Evolutionary conservation across 2,797 vertebrate genomes (phyloP), one percentile per base, ranked within the genome.

Genomic region (Amblyopsis hoosieri): DNA sequence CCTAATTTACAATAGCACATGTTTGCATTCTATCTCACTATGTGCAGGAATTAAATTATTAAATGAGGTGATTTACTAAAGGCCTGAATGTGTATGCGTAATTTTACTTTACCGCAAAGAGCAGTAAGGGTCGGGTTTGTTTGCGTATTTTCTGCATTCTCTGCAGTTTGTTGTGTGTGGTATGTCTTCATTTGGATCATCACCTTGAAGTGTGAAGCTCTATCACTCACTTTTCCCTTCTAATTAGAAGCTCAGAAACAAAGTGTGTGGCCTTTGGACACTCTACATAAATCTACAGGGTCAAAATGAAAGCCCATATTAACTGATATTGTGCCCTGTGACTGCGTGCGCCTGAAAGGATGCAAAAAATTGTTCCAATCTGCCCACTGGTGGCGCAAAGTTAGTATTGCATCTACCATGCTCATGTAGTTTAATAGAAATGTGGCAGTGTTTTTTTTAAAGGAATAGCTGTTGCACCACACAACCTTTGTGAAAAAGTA

Each of bases 301-400:
- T 58, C 29, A 76, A 73, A 60, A 79, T 66, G 57, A 37, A 37
- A 37, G 9, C 37, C 14, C 3, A 61, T 15, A 12, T 15, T 14
- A 66, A 48, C 45, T 59, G 60, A 66, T 31, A 29, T 52, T 45
- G 15, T 12, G 15, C 2, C 54, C 31, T 70, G 56, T 33, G 54
- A 47, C 57, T 61, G 47, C 65, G 50, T 52, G 19, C 23, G 52
- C 33, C 19, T 45, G 62, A 11, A 17, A 23, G 14, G 45, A 57
- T 46, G 19, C 23, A 72, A 79, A 78, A 54, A 54, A 70, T 69
- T 0, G 87, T 72, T 78, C 57, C n/a, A 75, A 71, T 66, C 85
- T 89, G 89, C 89, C 87, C 85, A 73, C 89, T 90, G 71, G 83
- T 88, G 90, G 89, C 45, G 48, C 8, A 62, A 14, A 57, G 54